phyloP scores from a whole-genome alignment of 1,140 invertebrate genomes.

The Scaptomyza graminum region DNA sequence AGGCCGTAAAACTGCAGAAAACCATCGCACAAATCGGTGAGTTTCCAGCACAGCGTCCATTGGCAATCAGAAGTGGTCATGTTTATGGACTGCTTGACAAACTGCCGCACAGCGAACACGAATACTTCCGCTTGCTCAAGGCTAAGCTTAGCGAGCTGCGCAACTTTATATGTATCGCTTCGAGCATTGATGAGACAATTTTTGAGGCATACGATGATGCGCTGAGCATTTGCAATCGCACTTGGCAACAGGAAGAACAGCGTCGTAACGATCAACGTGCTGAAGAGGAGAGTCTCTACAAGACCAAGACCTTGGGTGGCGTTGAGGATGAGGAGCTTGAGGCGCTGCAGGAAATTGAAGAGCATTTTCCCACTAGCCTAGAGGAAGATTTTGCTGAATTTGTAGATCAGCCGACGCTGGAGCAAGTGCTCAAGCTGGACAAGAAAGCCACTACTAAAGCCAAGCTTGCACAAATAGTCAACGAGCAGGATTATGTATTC shows the following conservation, averaged over 20 bases:
- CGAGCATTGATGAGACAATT: constrained; percentile 82
- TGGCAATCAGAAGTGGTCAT: constrained; percentile 51
- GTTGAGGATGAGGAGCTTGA: constrained; percentile 90
- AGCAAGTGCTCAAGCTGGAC: constrained; percentile 74
- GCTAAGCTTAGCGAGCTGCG: constrained; percentile 87
- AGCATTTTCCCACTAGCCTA: constrained; percentile 91
- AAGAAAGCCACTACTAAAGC: constrained; percentile 51
- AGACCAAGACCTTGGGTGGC: constrained; percentile 88
- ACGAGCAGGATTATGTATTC: constrained; percentile 75
- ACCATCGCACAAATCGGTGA: constrained; percentile 63
- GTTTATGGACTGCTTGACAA: constrained; percentile 62
- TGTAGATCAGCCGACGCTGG: constrained; percentile 83
- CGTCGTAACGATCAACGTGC: constrained; percentile 87
- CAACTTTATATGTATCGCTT: constrained; percentile 75
- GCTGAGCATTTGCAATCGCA: constrained; percentile 85
- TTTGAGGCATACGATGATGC: constrained; percentile 85
- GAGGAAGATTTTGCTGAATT: constrained; percentile 89
- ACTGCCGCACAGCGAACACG: constrained; percentile 62
- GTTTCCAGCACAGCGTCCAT: constrained; percentile 56
- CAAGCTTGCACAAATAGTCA: constrained; percentile 62
- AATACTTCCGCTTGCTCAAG: constrained; percentile 86
- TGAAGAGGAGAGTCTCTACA: constrained; percentile 92
- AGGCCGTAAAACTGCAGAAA: constrained; percentile 45
- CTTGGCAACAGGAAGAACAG: constrained; percentile 91
- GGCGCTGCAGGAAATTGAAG: constrained; percentile 88